Percentiles rank a stretch among this genome's conserved stretches.
Conservation (phyloP, 2,888 invertebrate genomes). For the Argyresthia albistria region DNA sequence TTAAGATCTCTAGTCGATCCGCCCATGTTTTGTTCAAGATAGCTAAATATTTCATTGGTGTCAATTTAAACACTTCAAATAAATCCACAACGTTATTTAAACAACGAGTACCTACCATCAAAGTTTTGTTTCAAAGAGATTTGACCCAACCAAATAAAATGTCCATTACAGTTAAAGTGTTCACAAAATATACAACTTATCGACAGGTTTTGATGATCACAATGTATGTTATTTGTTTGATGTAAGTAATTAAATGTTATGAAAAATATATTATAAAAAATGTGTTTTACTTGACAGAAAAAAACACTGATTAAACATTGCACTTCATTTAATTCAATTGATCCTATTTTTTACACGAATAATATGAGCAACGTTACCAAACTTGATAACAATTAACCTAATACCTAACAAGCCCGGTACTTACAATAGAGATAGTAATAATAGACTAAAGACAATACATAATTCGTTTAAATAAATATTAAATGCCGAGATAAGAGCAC, state of each 20-base stretch:
- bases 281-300: slow-evolving; percentile 12
- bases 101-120: too few relatives aligned
- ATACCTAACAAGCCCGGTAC: slow-evolving; percentile 28
- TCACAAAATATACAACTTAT: slow-evolving; percentile 48
- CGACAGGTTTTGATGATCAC: slow-evolving; percentile 43
- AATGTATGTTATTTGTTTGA: slow-evolving; percentile 69
- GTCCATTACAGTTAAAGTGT: slow-evolving; percentile 14
- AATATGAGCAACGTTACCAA: slow-evolving; percentile 39
- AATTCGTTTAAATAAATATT: slow-evolving; percentile 24
- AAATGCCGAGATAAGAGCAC: slow-evolving; percentile 89
- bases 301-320: slow-evolving; percentile 23
- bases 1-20: slow-evolving; percentile 62
- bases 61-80: too few relatives aligned
- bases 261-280: slow-evolving; percentile 27
- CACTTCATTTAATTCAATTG: slow-evolving; percentile 54
- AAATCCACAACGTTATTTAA: too few relatives aligned
- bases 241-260: slow-evolving; percentile 70
- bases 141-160: neutral
- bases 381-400: slow-evolving; percentile 34
- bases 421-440: slow-evolving; percentile 28
- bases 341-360: slow-evolving; percentile 44
- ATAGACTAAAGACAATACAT: slow-evolving; percentile 12
- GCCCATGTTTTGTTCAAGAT: slow-evolving; percentile 7
- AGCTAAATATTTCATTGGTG: neutral
- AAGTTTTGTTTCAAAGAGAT: too few relatives aligned